Evolutionary conservation across 2,888 invertebrate species (phyloP).

Genomic region (Catotricha subobsoleta): DNA sequence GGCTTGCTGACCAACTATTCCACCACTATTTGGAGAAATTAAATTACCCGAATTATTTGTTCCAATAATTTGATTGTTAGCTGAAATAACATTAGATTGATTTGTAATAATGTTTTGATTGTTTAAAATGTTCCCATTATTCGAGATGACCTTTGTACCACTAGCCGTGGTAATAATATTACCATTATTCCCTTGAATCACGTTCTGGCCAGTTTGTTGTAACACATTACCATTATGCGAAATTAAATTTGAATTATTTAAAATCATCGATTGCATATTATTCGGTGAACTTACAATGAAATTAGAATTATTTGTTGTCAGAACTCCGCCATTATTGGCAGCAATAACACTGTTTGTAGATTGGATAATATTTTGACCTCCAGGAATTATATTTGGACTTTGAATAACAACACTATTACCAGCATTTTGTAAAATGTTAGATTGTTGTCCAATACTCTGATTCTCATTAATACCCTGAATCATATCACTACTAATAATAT

Average conservation of each 20-base stretch:
- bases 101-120: slow-evolving; percentile 1
- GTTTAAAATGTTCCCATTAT: slow-evolving; percentile 7
- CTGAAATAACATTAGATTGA: slow-evolving; percentile 8
- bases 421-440: slow-evolving; percentile 10
- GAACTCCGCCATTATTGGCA: background rate
- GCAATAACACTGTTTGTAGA: slow-evolving; percentile 9
- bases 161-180: slow-evolving; percentile 11
- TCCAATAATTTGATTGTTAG: slow-evolving; percentile 8
- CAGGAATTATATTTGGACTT: slow-evolving; percentile 12
- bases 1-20: slow-evolving; percentile 51
- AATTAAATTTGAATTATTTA: slow-evolving; percentile 7
- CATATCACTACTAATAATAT: slow-evolving; percentile 10
- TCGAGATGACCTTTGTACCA: slow-evolving; percentile 15
- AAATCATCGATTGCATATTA: slow-evolving; percentile 12
- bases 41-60: slow-evolving; percentile 13
- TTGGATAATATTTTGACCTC: slow-evolving; percentile 11
- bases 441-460: slow-evolving; percentile 5
- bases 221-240: slow-evolving; percentile 6
- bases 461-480: slow-evolving; percentile 10
- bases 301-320: slow-evolving; percentile 8
- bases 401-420: slow-evolving; percentile 14
- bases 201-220: slow-evolving; percentile 14
- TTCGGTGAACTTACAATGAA: slow-evolving; percentile 15
- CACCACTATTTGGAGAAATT: slow-evolving; percentile 15
- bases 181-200: slow-evolving; percentile 9